Conservation (phyloP, 1,140 invertebrate genomes). For the Nasonia longicornis region DNA sequence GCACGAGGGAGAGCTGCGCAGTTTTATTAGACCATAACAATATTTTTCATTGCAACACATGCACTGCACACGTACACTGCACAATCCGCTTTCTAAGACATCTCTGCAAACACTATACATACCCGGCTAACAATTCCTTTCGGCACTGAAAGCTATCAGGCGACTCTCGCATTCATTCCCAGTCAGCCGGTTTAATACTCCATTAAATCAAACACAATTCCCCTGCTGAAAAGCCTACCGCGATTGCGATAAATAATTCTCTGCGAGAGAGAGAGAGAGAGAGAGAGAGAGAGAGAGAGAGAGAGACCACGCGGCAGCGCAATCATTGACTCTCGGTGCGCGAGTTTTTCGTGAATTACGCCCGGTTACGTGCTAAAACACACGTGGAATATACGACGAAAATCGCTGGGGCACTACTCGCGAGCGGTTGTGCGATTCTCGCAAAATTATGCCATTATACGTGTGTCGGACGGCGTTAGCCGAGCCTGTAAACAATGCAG, state of each 20-base stretch:
- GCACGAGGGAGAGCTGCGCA: background rate
- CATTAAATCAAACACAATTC: constrained; percentile 31
- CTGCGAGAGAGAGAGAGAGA: too few species aligned
- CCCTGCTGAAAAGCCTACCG: background rate
- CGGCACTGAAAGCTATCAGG: constrained; percentile 22
- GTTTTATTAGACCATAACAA: constrained; percentile 32
- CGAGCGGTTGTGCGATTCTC: background rate
- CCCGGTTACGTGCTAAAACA: background rate
- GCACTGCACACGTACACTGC: background rate
- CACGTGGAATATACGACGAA: background rate
- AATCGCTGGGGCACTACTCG: background rate
- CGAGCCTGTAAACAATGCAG: background rate
- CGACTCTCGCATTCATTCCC: background rate
- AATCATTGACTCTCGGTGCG: constrained; percentile 7
- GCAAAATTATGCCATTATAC: constrained; percentile 5
- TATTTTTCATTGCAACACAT: constrained; percentile 31
- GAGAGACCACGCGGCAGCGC: background rate
- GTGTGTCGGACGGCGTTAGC: background rate
- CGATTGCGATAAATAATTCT: constrained; percentile 30
- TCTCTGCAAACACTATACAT: constrained; percentile 13
- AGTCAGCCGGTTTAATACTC: constrained; percentile 9
- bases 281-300: too few species aligned
- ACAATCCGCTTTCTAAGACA: constrained; percentile 26
- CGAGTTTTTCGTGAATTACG: constrained; percentile 20
- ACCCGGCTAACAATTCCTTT: constrained; percentile 28